Base-by-base conservation (phyloP, 2,113 vertebrate genomes). In the Motacilla tschutschensis region DNA sequence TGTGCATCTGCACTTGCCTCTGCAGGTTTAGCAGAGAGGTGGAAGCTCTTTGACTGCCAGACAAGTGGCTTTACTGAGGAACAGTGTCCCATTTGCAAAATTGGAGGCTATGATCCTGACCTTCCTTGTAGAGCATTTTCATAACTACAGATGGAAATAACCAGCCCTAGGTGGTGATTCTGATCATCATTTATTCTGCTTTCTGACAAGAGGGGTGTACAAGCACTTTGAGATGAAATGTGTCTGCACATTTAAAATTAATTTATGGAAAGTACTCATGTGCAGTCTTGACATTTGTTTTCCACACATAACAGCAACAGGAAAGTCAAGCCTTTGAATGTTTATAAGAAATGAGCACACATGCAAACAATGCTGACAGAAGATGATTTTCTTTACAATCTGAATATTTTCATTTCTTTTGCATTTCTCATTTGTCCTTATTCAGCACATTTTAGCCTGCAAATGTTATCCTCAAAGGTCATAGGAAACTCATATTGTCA, bases 241-340 rank as follows among this genome's bases (percentile, higher is more conserved):
- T 62, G 54, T 47, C 26, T 62, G 69, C 50, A 73, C n/a, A 78
- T 91, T 92, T 88, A 85, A 87, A 85, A 93, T 91, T 94, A 66
- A 91, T 92, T 91, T 88, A 90, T 89, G 82, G 79, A 62, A 90
- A 93, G 70, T 58, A 85, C 17, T 90, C 84, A 66, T 43, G n/a
- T 91, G 81, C 59, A 90, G 54, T 62, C 73, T 80, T 93, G 87
- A 80, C 44, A 91, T 91, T 91, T 87, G 76, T 88, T 92, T 91
- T 64, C 72, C 65, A 50, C 46, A 75, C 75, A 65, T 18, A 71
- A 40, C 53, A 83, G 73, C 40, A 87, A 79, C 38, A 88, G 62
- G 58, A 87, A 90, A 78, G 41, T 57, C 38, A 12, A 91, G 40
- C 57, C 76, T 87, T 85, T 80, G 72, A 85, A 91, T 88, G 87